Percentiles rank a stretch among this genome's conserved stretches.
These are phyloP conservation scores for Notoglanidium macrostoma DNA, from an alignment of 2,797 vertebrate genomes.

Conservation along the genomic window DNA sequence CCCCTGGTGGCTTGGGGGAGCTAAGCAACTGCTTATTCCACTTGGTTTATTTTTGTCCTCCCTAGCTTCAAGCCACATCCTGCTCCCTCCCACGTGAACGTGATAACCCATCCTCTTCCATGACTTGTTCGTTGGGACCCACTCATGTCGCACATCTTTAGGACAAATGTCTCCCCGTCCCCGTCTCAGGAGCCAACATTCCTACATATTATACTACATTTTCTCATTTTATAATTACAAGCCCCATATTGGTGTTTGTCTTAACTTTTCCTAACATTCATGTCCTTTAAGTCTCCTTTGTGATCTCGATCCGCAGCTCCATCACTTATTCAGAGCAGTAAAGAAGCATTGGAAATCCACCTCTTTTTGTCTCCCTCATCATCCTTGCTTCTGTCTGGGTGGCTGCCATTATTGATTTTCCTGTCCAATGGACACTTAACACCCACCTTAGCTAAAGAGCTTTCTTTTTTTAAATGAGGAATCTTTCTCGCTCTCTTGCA, in stretches of 20 bases:
- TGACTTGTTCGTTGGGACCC: neutral
- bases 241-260: neutral
- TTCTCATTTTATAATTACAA: neutral
- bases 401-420: slow-evolving; percentile 67
- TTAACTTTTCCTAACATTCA: neutral
- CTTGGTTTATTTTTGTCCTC: neutral
- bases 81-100: neutral
- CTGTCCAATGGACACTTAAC: slow-evolving; percentile 61
- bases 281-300: slow-evolving; percentile 34
- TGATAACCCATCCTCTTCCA: neutral
- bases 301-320: slow-evolving; percentile 1
- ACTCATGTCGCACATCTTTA: neutral
- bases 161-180: neutral
- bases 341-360: slow-evolving; percentile 36
- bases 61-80: neutral
- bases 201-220: neutral
- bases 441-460: slow-evolving; percentile 57
- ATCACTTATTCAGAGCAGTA: slow-evolving; percentile 30
- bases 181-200: neutral
- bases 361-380: slow-evolving; percentile 33
- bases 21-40: neutral
- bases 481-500: slow-evolving; percentile 16
- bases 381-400: slow-evolving; percentile 49
- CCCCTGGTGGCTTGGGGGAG: neutral
- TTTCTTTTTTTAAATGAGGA: slow-evolving; percentile 52